Conservation (phyloP, 2,797 vertebrate genomes). For the Microctenopoma stevenorrisi region DNA sequence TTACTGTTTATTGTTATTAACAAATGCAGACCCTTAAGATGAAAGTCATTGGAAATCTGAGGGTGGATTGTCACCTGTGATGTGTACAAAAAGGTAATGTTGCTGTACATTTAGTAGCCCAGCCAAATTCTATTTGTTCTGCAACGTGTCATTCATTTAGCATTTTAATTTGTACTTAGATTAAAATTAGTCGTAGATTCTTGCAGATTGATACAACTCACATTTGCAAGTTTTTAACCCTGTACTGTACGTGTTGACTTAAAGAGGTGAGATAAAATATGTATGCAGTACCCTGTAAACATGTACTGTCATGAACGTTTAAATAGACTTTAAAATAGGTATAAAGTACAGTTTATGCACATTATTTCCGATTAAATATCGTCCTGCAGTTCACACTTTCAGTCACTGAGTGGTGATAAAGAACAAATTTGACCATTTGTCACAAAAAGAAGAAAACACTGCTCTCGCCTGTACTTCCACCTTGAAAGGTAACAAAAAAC, state of each 20-base stretch:
- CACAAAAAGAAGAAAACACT: neutral
- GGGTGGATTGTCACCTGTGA: too few relatives aligned
- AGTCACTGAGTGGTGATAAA: constrained; percentile 1
- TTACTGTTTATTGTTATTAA: too few relatives aligned
- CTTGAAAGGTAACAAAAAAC: neutral
- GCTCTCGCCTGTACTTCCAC: neutral
- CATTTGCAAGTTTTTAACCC: neutral
- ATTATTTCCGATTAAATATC: too few relatives aligned
- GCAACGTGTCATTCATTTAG: too few relatives aligned
- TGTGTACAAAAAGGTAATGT: too few relatives aligned
- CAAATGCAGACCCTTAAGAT: too few relatives aligned
- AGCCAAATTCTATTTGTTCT: too few relatives aligned
- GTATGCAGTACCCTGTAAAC: too few relatives aligned
- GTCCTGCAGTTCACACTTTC: neutral
- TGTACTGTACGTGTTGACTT: too few relatives aligned
- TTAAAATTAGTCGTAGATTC: neutral
- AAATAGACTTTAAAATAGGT: neutral
- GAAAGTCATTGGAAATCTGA: too few relatives aligned
- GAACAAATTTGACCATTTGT: neutral
- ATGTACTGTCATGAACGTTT: neutral
- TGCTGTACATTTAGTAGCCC: too few relatives aligned
- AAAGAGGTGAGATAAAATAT: neutral
- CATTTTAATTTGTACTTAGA: neutral
- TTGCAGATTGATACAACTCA: neutral
- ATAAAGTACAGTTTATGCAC: neutral